phyloP scores from a whole-genome alignment of 1,140 invertebrate species.

The Venustaconcha ellipsiformis region DNA sequence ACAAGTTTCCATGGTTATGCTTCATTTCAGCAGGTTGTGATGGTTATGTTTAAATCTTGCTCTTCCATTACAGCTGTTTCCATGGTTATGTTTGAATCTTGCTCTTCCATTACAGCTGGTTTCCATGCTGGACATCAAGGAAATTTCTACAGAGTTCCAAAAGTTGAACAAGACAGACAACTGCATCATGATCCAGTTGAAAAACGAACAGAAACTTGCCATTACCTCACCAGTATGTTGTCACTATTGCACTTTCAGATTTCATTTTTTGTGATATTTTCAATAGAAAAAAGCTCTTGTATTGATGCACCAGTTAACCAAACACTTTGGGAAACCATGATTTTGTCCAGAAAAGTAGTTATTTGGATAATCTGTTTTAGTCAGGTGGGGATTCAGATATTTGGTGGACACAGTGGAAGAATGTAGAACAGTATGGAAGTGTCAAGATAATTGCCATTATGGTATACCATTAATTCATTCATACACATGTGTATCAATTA shows the following conservation, averaged over 20 bases:
- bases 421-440: too few species aligned
- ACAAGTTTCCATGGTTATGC: too few species aligned
- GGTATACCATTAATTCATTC: too few species aligned
- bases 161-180: conserved; percentile 70
- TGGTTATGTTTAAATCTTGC: too few species aligned
- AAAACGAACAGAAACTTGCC: conserved; percentile 66
- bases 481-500: too few species aligned
- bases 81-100: not conserved
- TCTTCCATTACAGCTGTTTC: too few species aligned
- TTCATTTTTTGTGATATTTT: conserved; percentile 4
- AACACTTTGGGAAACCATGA: not conserved
- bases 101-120: conserved; percentile 58
- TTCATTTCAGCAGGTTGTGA: too few species aligned
- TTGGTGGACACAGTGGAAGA: too few species aligned
- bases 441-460: too few species aligned
- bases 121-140: conserved; percentile 69
- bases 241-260: not conserved
- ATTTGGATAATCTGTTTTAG: not conserved
- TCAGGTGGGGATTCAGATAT: not conserved
- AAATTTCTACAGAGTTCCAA: conserved; percentile 67
- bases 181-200: conserved; percentile 67
- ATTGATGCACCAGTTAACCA: too few species aligned
- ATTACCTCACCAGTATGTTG: conserved; percentile 68
- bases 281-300: not conserved
- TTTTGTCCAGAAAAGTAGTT: not conserved